Evolutionary conservation across 2,797 vertebrate species (phyloP), one percentile per base, ranked within the genome.

Genomic region (Aldrovandia affinis): DNA sequence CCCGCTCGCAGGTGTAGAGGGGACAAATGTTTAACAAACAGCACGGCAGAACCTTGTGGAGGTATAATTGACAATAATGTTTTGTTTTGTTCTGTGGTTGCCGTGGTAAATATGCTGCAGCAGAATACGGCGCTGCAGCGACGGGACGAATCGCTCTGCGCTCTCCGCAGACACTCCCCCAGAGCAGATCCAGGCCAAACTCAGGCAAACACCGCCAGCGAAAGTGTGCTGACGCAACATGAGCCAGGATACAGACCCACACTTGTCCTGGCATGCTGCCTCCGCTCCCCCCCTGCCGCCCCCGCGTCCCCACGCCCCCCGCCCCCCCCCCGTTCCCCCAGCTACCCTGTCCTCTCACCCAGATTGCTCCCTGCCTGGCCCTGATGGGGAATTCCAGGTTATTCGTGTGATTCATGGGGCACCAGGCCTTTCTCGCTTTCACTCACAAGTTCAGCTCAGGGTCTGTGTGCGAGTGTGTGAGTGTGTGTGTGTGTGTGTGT

Each of bases 281-380:
- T 33, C 30, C 9, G 18, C 10, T 33, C 30, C 30, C 63, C 73
- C 47, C 47, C 12, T 12, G 6, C 47, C 1, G 47, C 47, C 12
- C 47, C 47, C 6, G 47, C 47, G 6, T 12, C 47, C 47, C 59
- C 20, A 0, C 25, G 25, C 20, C 63, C 25, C 25, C 44, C 39
- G 22, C 73, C 18, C 28, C 28, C 20, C 63, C 25, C 25, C 44
- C 39, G 22, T 10, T 12, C 73, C 18, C 52, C 50, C 52, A 57
- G 30, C 28, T 36, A n/a, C 84, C 68, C 81, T 89, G 91, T 86
- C 89, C 90, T 93, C 91, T 92, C 87, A 90, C 89, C 90, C 65
- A 89, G 81, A 91, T 90, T 83, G 22, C 54, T 28, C 22, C 61
- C 33, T 20, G 39, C 57, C 44, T 18, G 22, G 57, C 65, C 42